Evolutionary conservation across 2,113 vertebrate species (phyloP).

Genomic region (Corydoras sp.): DNA sequence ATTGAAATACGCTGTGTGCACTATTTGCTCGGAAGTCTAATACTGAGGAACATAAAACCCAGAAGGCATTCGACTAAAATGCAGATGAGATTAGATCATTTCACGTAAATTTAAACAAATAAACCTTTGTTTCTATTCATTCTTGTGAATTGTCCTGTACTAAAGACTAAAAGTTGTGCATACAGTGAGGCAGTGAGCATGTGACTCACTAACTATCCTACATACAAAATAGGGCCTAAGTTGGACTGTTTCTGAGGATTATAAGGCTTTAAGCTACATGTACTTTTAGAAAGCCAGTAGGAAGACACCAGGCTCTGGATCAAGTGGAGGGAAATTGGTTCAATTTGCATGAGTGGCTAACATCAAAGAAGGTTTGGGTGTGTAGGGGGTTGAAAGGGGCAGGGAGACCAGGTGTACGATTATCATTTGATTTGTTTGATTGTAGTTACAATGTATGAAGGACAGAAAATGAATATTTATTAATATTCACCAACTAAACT

Average conservation of each 20-base stretch:
- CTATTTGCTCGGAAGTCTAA: too few relatives aligned
- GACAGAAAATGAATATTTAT: too few relatives aligned
- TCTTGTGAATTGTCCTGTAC: too few relatives aligned
- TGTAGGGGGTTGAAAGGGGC: constrained; percentile 18
- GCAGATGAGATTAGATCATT: too few relatives aligned
- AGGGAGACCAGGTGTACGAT: constrained; percentile 20
- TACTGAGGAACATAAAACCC: too few relatives aligned
- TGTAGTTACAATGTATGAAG: background rate
- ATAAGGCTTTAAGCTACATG: background rate
- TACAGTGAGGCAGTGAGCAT: too few relatives aligned
- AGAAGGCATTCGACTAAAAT: too few relatives aligned
- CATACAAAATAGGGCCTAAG: background rate
- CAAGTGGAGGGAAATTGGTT: constrained; percentile 39
- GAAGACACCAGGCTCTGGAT: constrained; percentile 31
- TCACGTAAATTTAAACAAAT: too few relatives aligned
- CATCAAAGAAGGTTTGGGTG: constrained; percentile 40
- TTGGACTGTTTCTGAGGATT: background rate
- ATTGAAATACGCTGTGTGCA: background rate
- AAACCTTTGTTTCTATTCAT: too few relatives aligned
- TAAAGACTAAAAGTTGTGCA: too few relatives aligned
- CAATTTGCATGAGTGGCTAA: constrained; percentile 47
- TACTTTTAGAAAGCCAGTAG: constrained; percentile 15
- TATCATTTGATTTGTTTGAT: constrained; percentile 9
- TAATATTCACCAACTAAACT: background rate
- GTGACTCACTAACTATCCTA: too few relatives aligned